These are phyloP conservation scores for Sitophilus oryzae DNA, from an alignment of 1,140 invertebrate genomes.

Conservation along the genomic window DNA sequence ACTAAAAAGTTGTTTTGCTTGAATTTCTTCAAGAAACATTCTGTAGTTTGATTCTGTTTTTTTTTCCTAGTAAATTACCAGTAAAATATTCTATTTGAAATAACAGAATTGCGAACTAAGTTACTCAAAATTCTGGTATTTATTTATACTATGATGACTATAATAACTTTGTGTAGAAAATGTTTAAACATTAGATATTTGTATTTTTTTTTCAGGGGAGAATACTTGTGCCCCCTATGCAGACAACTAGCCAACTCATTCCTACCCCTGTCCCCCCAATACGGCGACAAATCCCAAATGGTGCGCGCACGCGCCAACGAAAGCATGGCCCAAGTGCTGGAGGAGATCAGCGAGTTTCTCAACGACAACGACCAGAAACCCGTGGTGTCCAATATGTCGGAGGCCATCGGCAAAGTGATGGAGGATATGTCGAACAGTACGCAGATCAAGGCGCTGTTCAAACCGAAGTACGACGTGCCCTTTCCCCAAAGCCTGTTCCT, in stretches of 20 bases:
- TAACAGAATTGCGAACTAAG: too few species aligned
- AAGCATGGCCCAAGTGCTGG: conserved; percentile 48
- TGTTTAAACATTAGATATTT: too few species aligned
- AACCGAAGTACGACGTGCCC: conserved; percentile 50
- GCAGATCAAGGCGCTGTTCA: conserved; percentile 57
- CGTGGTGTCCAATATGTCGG: conserved; percentile 62
- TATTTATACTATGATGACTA: too few species aligned
- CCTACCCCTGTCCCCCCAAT: conserved; percentile 77
- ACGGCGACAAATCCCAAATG: conserved; percentile 60
- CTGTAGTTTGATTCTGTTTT: too few species aligned
- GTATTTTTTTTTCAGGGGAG: conserved; percentile 62
- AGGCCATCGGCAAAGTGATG: conserved; percentile 84
- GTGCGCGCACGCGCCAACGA: conserved; percentile 54
- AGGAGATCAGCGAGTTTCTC: conserved; percentile 58
- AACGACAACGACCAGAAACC: conserved; percentile 61
- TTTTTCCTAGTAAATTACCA: too few species aligned
- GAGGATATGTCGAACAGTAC: conserved; percentile 85
- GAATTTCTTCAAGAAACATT: too few species aligned
- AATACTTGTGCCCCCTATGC: conserved; percentile 91
- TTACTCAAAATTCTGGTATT: too few species aligned
- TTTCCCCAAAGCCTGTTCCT: conserved; percentile 74
- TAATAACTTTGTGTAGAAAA: too few species aligned
- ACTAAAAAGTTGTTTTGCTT: too few species aligned
- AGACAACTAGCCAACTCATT: conserved; percentile 90
- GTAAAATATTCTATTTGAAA: too few species aligned